Conservation (phyloP, 2,888 invertebrate genomes). For the Rotaria sp. region DNA sequence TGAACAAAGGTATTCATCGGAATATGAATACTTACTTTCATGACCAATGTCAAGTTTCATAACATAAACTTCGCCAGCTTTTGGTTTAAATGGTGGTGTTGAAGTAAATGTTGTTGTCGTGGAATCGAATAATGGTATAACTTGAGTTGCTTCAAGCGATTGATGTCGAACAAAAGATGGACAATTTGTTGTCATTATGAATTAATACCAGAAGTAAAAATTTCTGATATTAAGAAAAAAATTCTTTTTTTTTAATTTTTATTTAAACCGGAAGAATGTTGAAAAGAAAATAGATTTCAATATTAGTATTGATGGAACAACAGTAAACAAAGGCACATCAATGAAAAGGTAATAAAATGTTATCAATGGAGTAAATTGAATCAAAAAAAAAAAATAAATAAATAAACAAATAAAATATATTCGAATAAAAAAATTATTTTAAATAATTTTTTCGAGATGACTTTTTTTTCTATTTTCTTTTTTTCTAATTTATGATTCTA, state of each 20-base stretch:
- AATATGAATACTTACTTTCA: conserved; percentile 23
- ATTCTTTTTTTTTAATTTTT: neutral
- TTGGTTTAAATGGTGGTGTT: conserved; percentile 20
- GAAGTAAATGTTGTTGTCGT: conserved; percentile 15
- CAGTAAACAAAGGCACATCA: conserved; percentile 9
- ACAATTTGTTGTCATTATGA: neutral
- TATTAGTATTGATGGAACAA: neutral
- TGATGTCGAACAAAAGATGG: conserved; percentile 9
- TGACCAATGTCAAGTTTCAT: conserved; percentile 16
- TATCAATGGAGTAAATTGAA: neutral
- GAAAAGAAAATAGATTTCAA: neutral
- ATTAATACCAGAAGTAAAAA: neutral
- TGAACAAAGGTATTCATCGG: conserved; percentile 23
- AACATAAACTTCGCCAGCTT: conserved; percentile 27
- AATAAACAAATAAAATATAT: neutral
- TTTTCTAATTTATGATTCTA: neutral
- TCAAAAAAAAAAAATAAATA: neutral
- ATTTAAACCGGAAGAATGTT: neutral
- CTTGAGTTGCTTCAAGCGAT: conserved; percentile 22
- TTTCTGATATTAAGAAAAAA: neutral
- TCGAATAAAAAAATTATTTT: neutral
- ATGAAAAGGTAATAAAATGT: neutral
- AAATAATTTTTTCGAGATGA: neutral
- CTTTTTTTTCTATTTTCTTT: neutral
- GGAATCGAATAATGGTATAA: conserved; percentile 25